Evolutionary conservation across 2,113 vertebrate species (phyloP).

Genomic region (Tragelaphus scriptus): DNA sequence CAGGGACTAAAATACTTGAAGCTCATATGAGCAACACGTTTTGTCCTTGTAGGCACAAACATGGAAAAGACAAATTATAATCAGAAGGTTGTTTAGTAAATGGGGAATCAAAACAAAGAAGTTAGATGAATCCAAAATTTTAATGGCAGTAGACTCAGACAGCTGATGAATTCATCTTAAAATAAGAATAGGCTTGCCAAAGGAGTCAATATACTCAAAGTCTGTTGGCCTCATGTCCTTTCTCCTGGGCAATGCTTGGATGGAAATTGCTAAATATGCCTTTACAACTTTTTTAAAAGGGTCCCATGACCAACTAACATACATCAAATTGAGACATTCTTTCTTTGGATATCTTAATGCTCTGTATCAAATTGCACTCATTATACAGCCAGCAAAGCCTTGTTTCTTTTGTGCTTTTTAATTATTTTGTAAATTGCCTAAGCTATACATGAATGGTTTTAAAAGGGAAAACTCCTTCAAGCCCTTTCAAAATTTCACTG

Average conservation of each 20-base stretch:
- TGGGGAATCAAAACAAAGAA: constrained; percentile 38
- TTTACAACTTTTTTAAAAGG: constrained; percentile 5
- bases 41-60: not conserved
- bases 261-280: constrained; percentile 13
- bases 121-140: constrained; percentile 5
- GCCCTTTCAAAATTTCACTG: not conserved
- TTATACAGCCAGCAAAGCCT: not conserved
- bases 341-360: not conserved
- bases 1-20: not conserved
- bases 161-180: constrained; percentile 44
- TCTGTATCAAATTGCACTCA: not conserved
- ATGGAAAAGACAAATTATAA: constrained; percentile 11
- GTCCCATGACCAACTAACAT: not conserved
- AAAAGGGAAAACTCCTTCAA: not conserved
- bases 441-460: not conserved
- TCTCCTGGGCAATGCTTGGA: not conserved
- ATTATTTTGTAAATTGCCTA: not conserved
- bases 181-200: constrained; percentile 7
- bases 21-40: not conserved
- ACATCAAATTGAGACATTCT: not conserved
- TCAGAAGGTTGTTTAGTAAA: constrained; percentile 31
- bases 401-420: not conserved
- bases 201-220: not conserved
- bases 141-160: constrained; percentile 19
- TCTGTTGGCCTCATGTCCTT: not conserved